A percentile compares a stretch with the other conserved stretches of the same genome.
phyloP scores from a whole-genome alignment of 1,140 invertebrate species.

The Lasioglossum albipes region DNA sequence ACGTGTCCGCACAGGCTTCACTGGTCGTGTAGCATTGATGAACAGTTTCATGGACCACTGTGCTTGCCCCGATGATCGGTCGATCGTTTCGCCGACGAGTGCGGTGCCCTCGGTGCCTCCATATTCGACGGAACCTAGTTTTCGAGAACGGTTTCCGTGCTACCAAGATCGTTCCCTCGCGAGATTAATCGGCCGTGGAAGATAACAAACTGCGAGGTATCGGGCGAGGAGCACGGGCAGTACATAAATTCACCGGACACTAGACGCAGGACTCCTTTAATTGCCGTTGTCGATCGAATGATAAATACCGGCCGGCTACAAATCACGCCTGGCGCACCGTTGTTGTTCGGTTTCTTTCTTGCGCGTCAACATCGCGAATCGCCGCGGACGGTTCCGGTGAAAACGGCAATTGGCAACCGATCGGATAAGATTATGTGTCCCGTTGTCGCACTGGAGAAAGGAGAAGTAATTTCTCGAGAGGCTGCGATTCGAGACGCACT shows the following conservation, averaged over 20 bases:
- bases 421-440: neutral
- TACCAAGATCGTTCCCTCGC: too few species aligned
- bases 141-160: neutral
- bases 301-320: neutral
- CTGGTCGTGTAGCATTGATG: neutral
- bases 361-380: neutral
- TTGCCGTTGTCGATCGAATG: neutral
- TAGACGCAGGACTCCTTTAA: conserved; percentile 8
- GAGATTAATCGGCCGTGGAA: too few species aligned
- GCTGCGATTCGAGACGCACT: neutral
- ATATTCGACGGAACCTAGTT: neutral
- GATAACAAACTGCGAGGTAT: neutral
- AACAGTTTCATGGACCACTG: conserved; percentile 26
- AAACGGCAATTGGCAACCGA: too few species aligned
- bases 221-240: neutral
- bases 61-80: conserved; percentile 32
- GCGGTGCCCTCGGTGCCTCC: neutral
- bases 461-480: neutral
- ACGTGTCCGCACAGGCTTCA: neutral
- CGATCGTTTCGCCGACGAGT: conserved; percentile 26
- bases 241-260: neutral
- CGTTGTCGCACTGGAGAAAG: neutral
- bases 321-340: conserved; percentile 6
- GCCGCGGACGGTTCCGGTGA: neutral
- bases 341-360: neutral